A percentile compares a stretch with the other conserved stretches of the same genome.
phyloP scores from a whole-genome alignment of 2,888 invertebrate genomes.

The Parnassius glacialis region DNA sequence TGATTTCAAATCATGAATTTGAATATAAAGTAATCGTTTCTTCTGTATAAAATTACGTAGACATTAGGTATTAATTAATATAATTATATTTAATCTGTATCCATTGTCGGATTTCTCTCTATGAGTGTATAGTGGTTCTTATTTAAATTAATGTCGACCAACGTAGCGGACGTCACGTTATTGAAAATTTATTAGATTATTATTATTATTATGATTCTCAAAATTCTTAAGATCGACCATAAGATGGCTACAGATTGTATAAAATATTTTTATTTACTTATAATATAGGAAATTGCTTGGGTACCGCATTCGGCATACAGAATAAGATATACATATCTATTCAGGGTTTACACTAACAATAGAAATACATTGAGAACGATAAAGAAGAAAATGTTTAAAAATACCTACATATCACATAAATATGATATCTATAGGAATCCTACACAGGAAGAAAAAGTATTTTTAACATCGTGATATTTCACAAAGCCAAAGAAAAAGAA shows the following conservation, averaged over 20 bases:
- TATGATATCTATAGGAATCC: conserved; percentile 44
- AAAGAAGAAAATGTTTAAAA: conserved; percentile 41
- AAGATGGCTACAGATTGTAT: conserved; percentile 78
- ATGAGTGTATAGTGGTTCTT: conserved; percentile 80
- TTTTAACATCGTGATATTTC: conserved; percentile 74
- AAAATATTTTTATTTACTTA: conserved; percentile 76
- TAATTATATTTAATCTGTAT: conserved; percentile 79
- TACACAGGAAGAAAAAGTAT: conserved; percentile 56
- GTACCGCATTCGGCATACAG: conserved; percentile 57
- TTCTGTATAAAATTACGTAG: conserved; percentile 77
- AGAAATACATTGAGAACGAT: conserved; percentile 44
- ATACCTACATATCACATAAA: conserved; percentile 68
- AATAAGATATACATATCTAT: conserved; percentile 65
- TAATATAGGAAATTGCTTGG: conserved; percentile 71
- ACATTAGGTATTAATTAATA: conserved; percentile 74
- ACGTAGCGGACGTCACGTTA: conserved; percentile 79
- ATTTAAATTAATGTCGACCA: conserved; percentile 76
- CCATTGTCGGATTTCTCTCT: conserved; percentile 80
- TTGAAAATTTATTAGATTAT: conserved; percentile 80
- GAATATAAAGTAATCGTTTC: conserved; percentile 67
- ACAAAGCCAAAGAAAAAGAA: conserved; percentile 75
- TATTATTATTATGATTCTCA: conserved; percentile 67
- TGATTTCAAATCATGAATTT: conserved; percentile 76
- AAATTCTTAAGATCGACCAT: conserved; percentile 74
- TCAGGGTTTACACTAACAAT: conserved; percentile 59